Evolutionary conservation across 2,113 vertebrate genomes (phyloP).

Genomic region (Andinoacara biseriatus): DNA sequence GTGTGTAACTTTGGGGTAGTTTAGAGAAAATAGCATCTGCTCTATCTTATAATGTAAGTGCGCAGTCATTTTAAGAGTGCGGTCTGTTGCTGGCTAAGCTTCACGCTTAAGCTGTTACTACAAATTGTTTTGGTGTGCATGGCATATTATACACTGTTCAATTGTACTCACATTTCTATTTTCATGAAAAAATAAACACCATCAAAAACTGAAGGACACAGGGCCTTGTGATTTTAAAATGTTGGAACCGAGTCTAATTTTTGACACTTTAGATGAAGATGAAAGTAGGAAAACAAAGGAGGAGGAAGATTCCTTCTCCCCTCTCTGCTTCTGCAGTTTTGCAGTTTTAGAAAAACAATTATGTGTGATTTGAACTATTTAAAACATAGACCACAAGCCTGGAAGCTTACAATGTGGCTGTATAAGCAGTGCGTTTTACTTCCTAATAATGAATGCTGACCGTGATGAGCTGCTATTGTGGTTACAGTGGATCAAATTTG

Average conservation of each 20-base stretch:
- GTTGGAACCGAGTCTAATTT: not conserved
- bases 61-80: not conserved
- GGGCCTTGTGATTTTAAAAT: too few species aligned
- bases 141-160: not conserved
- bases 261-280: not conserved
- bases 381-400: not conserved
- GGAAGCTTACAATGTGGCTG: not conserved
- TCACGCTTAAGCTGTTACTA: rapidly evolving
- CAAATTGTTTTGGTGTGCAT: not conserved
- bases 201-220: not conserved
- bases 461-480: not conserved
- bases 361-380: not conserved
- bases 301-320: not conserved
- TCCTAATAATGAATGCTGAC: not conserved
- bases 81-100: not conserved
- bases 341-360: not conserved
- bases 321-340: not conserved
- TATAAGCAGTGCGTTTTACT: not conserved
- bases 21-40: not conserved
- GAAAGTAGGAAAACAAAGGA: not conserved
- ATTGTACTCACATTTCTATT: not conserved
- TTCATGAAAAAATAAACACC: not conserved
- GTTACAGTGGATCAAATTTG: not conserved
- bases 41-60: not conserved
- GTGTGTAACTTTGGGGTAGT: not conserved